Base-by-base conservation (phyloP, 1,140 invertebrate species). In the Ostrea denselamellosa region DNA sequence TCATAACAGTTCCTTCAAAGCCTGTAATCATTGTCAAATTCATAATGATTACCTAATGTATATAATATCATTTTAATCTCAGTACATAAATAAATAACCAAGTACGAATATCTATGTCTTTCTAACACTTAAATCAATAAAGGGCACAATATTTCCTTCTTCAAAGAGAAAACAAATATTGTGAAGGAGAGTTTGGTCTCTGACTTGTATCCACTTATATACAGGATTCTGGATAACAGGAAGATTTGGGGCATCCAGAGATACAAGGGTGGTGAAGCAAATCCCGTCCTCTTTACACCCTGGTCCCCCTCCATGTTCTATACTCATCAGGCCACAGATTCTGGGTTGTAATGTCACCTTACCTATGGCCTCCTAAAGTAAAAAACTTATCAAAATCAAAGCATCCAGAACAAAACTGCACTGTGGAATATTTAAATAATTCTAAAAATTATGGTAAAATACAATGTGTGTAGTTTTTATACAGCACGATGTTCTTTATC, bases 281-380 rank as follows among this genome's bases (percentile, higher is more conserved):
- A 83, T 54, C 8, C 88, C 88, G 54, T 88, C 77, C n/a, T 68
- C 52, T 12, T 83, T 86, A 25, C 77, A 25, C 8, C 77, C 85
- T 56, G 85, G 77, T 8, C 25, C 56, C 12, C 77, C 85, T 51
- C 86, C 81, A n/a, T 88, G 81, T 86, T 88, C 88, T 52, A 88
- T 52, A 14, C 65, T 81, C 65, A 88, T 14, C 17, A 88, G 56
- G 51, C 88, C 88, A 65, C 62, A 83, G 25, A 86, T 44, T 25
- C 81, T 52, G 44, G 81, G 58, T 62, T 81, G 10, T 34, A 82
- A 84, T 22, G 54, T 68, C 53, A 10, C 34, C 14, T 34, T 77
- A 14, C 88, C 28, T 34, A 56, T 53, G 52, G 71, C 65, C 22
- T 71, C 58, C 58, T 85, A n/a, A 34, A 83, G 28, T 44, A 44